phyloP scores from a whole-genome alignment of 2,797 vertebrate species.

The Hapalemur alaotrensis region DNA sequence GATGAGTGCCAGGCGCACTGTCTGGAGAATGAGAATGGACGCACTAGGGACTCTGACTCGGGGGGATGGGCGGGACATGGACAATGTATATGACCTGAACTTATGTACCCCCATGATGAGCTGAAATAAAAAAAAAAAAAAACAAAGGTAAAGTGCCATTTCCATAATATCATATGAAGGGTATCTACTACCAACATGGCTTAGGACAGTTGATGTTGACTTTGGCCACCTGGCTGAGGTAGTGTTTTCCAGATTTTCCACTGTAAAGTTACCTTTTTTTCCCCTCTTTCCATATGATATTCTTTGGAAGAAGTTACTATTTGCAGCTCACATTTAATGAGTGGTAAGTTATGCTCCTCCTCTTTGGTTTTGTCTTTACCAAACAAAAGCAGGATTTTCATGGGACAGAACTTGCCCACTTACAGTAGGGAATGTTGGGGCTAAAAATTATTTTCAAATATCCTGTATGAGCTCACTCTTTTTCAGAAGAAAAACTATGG shows the following conservation, averaged over 20 bases:
- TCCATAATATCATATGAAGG: background rate
- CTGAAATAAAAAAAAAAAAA: too few relatives aligned
- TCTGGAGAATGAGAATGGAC: too few relatives aligned
- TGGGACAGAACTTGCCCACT: background rate
- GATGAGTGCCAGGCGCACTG: too few relatives aligned
- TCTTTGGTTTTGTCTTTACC: background rate
- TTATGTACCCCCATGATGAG: too few relatives aligned
- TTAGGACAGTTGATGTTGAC: background rate
- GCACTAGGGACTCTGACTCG: too few relatives aligned
- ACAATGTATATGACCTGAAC: too few relatives aligned
- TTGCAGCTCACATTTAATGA: background rate
- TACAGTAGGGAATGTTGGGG: background rate
- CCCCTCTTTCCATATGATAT: background rate
- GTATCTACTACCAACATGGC: background rate
- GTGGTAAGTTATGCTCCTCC: background rate
- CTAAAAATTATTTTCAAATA: slow-evolving; percentile 50
- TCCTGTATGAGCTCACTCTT: background rate
- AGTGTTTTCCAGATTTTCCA: background rate
- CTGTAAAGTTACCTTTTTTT: background rate
- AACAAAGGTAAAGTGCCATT: too few relatives aligned
- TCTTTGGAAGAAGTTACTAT: background rate
- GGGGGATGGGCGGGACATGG: too few relatives aligned
- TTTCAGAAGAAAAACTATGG: slow-evolving; percentile 44
- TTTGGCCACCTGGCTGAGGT: background rate
- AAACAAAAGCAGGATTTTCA: background rate